A percentile compares a stretch with the other conserved stretches of the same genome.
These are phyloP conservation scores for Seira sanloemensis DNA, from an alignment of 2,888 invertebrate species.

Conservation along the genomic window DNA sequence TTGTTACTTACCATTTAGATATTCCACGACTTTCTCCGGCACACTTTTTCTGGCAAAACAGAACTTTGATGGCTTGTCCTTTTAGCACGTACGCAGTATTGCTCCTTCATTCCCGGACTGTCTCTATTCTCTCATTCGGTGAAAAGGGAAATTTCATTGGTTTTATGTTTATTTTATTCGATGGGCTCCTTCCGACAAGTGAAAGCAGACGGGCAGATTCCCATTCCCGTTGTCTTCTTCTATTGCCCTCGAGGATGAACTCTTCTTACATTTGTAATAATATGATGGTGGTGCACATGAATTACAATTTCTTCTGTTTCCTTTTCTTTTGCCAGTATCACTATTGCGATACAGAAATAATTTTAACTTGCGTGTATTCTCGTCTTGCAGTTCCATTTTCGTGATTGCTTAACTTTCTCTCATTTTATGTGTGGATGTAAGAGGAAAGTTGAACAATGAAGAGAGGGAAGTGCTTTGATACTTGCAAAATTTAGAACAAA, in stretches of 20 bases:
- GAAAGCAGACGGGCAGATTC: neutral
- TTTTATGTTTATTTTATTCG: neutral
- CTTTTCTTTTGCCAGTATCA: neutral
- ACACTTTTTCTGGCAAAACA: neutral
- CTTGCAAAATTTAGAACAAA: no score
- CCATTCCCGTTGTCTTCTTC: neutral
- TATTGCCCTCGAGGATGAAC: neutral
- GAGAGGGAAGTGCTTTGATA: no score
- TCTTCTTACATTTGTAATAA: neutral
- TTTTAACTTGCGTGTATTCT: neutral
- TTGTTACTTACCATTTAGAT: slow-evolving; percentile 29
- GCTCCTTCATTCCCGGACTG: neutral
- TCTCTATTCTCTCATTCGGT: neutral
- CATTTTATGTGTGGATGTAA: no score
- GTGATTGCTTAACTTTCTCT: neutral
- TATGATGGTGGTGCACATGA: slow-evolving; percentile 6
- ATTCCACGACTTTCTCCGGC: neutral
- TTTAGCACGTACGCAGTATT: slow-evolving; percentile 43
- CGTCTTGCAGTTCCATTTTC: neutral
- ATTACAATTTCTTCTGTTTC: neutral
- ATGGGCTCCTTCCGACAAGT: neutral
- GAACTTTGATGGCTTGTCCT: slow-evolving; percentile 26
- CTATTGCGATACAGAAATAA: neutral
- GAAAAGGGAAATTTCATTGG: neutral
- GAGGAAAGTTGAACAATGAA: no score